Conservation (phyloP, 2,113 vertebrate species). For the Etia nguti region DNA sequence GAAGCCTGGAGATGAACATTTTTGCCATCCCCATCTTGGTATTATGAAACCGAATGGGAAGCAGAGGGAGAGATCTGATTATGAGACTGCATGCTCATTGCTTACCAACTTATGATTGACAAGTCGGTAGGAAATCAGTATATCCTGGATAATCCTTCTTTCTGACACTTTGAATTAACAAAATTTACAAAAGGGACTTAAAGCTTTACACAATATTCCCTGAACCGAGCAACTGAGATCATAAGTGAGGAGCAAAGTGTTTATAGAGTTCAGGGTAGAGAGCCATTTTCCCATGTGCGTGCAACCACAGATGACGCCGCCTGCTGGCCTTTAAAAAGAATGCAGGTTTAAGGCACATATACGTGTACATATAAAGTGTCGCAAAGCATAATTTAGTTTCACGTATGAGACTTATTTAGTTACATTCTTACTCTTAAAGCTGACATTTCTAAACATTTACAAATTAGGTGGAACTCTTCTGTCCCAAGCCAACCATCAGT, state of each 20-base stretch:
- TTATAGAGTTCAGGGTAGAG: not conserved
- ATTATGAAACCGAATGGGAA: not conserved
- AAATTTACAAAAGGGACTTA: not conserved
- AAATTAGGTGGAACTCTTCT: not conserved
- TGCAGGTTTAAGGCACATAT: not conserved
- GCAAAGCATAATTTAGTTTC: not conserved
- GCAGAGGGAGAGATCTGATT: not conserved
- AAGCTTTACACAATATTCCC: not conserved
- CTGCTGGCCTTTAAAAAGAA: not conserved
- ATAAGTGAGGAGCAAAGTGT: not conserved
- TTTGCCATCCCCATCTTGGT: not conserved
- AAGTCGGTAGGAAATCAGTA: not conserved
- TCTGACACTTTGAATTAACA: not conserved
- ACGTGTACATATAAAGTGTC: not conserved
- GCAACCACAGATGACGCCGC: not conserved
- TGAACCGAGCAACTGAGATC: not conserved
- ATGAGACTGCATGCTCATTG: not conserved
- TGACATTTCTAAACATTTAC: too few species aligned
- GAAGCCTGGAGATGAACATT: not conserved
- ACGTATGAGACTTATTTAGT: not conserved
- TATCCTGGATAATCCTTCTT: not conserved
- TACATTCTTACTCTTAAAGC: not conserved
- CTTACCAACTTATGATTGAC: not conserved
- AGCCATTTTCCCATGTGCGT: not conserved
- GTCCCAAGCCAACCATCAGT: not conserved